phyloP scores from a whole-genome alignment of 2,797 vertebrate species.

The Psittacula derbiana region DNA sequence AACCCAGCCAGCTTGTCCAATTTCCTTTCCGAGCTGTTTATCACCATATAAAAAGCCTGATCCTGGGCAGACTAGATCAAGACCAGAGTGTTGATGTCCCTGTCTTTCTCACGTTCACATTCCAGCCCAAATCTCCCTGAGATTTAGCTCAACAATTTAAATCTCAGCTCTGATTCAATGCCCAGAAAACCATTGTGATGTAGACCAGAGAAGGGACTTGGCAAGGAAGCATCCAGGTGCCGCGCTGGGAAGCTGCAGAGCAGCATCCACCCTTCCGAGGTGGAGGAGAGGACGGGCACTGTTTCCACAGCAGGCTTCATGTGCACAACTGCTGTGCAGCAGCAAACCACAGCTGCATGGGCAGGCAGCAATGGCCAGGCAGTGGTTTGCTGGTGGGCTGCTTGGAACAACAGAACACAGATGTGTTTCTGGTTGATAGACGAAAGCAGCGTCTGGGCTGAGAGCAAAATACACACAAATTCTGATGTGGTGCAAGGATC shows the following conservation, averaged over 20 bases:
- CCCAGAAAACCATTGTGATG: background rate
- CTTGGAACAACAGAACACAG: background rate
- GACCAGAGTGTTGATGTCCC: background rate
- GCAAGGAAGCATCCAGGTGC: background rate
- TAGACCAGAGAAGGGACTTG: background rate
- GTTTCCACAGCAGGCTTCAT: background rate
- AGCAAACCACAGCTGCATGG: background rate
- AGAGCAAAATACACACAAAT: background rate
- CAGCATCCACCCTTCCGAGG: background rate
- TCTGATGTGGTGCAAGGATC: background rate
- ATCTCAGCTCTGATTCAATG: background rate
- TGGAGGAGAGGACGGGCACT: background rate
- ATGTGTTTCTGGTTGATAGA: slow-evolving; percentile 3
- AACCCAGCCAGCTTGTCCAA: slow-evolving; percentile 45
- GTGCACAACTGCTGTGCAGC: background rate
- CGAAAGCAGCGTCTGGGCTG: background rate
- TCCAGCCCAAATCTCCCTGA: background rate
- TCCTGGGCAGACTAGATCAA: slow-evolving; percentile 6
- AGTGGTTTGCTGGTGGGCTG: slow-evolving; percentile 1
- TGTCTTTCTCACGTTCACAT: background rate
- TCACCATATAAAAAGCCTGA: slow-evolving; percentile 44
- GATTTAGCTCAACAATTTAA: slow-evolving; percentile 15
- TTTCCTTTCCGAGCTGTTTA: slow-evolving; percentile 50
- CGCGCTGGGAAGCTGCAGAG: background rate
- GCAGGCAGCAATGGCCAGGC: background rate